Base-by-base conservation (phyloP, 2,888 invertebrate species). In the Prosapia bicincta region DNA sequence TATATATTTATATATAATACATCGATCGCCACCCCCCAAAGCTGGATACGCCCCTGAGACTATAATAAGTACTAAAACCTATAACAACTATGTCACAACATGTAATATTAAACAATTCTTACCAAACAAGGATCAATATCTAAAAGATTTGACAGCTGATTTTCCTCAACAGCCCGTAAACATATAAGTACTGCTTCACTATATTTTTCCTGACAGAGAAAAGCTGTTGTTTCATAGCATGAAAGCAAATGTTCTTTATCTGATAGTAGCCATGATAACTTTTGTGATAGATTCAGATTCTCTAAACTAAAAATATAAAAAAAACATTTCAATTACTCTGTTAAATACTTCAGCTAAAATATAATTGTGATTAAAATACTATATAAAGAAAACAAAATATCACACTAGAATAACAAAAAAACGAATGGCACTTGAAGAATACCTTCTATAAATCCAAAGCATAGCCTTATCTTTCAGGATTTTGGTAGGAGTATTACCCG, bases 141-240 rank as follows among this genome's bases (percentile, higher is more conserved):
- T 10, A 89, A 88, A 38, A 91, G 84, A 68, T 91, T 82, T 76
- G 87, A 87, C 26, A 88, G 87, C 81, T 90, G 89, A 82, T 89
- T 89, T 71, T 88, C 85, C 84, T 91, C 91, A 0, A 91, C 87
- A 25, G 91, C 90, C 80, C 88, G 86, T 66, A 91, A 84, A 81
- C 90, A 91, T 43, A 90, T 88, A 65, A 91, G 84, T 1, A 89
- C 85, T 1, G 90, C 89, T 81, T 90, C 89, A 15, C 89, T 87
- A 82, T 89, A 89, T 76, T 86, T 85, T 79, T 88, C 86, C 82
- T 89, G 89, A 69, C 89, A 86, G 75, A 91, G 83, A 83, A 89
- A 91, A 23, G 91, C 89, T 82, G 86, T 85, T 71, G 87, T 83
- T 78, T 86, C 86, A 79, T 90, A 90, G 81, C 89, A 90, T 26